Evolutionary conservation across 2,888 invertebrate genomes (phyloP).

Genomic region (Chymomyza amoena): DNA sequence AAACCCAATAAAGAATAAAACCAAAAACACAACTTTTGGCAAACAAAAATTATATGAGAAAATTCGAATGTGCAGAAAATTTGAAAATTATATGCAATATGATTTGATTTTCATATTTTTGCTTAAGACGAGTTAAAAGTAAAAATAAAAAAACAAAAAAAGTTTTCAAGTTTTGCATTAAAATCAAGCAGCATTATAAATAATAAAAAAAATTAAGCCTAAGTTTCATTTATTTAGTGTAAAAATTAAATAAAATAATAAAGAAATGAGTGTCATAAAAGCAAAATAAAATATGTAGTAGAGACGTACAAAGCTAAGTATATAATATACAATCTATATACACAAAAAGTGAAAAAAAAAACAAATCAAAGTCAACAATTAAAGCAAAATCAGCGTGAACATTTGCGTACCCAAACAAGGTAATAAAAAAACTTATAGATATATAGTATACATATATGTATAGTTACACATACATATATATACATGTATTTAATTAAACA

Average conservation of each 20-base stretch:
- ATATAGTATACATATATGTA: neutral
- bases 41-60: slow-evolving; percentile 19
- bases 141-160: slow-evolving; percentile 56
- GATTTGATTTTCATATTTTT: slow-evolving; percentile 29
- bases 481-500: slow-evolving; percentile 14
- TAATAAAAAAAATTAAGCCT: slow-evolving; percentile 13
- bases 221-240: neutral
- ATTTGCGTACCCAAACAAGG: slow-evolving; percentile 70
- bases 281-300: neutral
- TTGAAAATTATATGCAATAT: slow-evolving; percentile 33
- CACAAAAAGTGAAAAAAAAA: too few species aligned
- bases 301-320: slow-evolving; percentile 11
- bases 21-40: slow-evolving; percentile 31
- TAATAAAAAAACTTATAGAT: slow-evolving; percentile 37
- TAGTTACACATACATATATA: slow-evolving; percentile 13
- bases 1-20: slow-evolving; percentile 17
- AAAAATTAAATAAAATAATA: slow-evolving; percentile 12
- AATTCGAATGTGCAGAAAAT: neutral
- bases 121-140: slow-evolving; percentile 51
- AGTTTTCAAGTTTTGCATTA: slow-evolving; percentile 44
- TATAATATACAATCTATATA: neutral
- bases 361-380: slow-evolving; percentile 1
- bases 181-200: slow-evolving; percentile 33
- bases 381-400: slow-evolving; percentile 50
- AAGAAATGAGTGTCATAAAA: slow-evolving; percentile 16